phyloP scores from a whole-genome alignment of 2,797 vertebrate species.

The Hemibagrus guttatus region DNA sequence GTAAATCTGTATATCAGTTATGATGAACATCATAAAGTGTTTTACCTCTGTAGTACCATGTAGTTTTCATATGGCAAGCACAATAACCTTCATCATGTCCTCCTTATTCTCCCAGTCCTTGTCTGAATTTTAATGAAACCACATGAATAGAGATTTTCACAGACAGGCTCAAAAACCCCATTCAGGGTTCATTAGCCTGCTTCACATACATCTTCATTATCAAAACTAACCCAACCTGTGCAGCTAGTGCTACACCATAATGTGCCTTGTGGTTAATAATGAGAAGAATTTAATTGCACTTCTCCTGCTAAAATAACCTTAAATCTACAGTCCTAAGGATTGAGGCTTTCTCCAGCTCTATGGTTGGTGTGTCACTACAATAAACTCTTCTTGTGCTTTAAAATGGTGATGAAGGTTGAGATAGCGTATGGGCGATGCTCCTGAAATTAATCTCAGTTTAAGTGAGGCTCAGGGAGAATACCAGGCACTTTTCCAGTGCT shows the following conservation, averaged over 20 bases:
- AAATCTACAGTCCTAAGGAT: not conserved
- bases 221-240: constrained; percentile 5
- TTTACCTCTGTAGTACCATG: not conserved
- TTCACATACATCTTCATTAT: constrained; percentile 37
- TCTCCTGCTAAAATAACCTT: not conserved
- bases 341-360: not conserved
- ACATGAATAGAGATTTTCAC: constrained; percentile 33
- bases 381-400: constrained; percentile 5
- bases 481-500: not conserved
- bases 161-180: constrained; percentile 22
- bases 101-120: not conserved
- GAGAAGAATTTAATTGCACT: constrained; percentile 22
- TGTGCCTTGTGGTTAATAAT: constrained; percentile 26
- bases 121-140: constrained; percentile 30
- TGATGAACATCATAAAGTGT: not conserved
- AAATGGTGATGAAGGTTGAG: not conserved
- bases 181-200: constrained; percentile 41
- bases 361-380: not conserved
- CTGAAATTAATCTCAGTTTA: not conserved
- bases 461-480: not conserved
- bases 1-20: not conserved
- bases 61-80: not conserved
- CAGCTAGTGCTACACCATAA: constrained; percentile 3
- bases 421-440: not conserved
- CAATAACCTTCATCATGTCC: constrained; percentile 11